Conservation (phyloP, 1,140 invertebrate species). For the Lethrus apterus region DNA sequence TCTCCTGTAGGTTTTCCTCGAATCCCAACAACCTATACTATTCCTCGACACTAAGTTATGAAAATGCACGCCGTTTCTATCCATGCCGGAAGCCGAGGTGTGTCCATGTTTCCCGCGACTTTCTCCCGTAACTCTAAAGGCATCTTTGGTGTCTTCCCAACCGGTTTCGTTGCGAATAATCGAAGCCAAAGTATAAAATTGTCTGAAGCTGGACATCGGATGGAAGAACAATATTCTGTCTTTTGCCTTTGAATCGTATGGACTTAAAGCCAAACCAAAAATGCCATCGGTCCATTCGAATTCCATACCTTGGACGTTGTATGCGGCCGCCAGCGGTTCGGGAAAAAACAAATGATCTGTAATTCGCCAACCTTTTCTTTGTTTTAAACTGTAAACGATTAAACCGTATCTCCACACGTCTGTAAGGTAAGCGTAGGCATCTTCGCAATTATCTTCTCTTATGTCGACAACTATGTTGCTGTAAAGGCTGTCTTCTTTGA, state of each 20-base stretch:
- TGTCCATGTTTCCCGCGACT: conserved; percentile 56
- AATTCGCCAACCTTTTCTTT: conserved; percentile 62
- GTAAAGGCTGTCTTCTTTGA: conserved; percentile 64
- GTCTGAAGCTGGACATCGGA: conserved; percentile 67
- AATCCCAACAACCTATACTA: conserved; percentile 73
- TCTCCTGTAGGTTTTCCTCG: conserved; percentile 58
- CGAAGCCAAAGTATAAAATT: conserved; percentile 63
- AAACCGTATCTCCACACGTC: conserved; percentile 72
- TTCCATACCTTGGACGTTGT: conserved; percentile 56
- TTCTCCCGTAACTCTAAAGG: conserved; percentile 56
- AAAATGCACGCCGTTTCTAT: conserved; percentile 59
- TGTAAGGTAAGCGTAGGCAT: conserved; percentile 60
- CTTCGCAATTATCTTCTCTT: conserved; percentile 51
- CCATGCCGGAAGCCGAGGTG: conserved; percentile 64
- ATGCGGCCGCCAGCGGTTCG: conserved; percentile 64
- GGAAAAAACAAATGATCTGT: conserved; percentile 69
- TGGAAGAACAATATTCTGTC: conserved; percentile 67
- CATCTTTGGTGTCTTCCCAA: conserved; percentile 46
- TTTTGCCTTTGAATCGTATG: conserved; percentile 42
- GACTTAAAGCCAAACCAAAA: conserved; percentile 65
- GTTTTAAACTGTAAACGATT: conserved; percentile 58
- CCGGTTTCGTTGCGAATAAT: conserved; percentile 53
- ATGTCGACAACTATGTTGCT: conserved; percentile 68
- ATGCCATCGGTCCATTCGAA: conserved; percentile 79
- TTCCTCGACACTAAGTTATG: conserved; percentile 68